Conservation (phyloP, 2,113 vertebrate genomes). For the Grammomys surdaster region DNA sequence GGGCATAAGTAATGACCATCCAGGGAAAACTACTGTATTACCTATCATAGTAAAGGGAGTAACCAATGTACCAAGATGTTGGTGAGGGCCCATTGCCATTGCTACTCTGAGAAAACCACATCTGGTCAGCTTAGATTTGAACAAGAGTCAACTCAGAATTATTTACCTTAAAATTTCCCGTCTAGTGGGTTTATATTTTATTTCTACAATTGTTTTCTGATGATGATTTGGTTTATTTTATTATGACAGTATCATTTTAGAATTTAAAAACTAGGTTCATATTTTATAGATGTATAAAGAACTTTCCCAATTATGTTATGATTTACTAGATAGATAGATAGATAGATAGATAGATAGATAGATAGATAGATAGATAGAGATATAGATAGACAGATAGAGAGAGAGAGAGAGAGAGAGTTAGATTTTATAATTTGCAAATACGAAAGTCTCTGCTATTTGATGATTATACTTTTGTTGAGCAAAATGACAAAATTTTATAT, state of each 20-base stretch:
- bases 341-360: too few species aligned
- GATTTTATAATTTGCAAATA: background rate
- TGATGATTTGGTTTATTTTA: background rate
- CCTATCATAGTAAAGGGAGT: background rate
- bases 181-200: constrained; percentile 38
- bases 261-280: background rate
- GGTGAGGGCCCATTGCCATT: constrained; percentile 40
- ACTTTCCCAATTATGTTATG: background rate
- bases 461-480: background rate
- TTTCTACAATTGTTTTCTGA: background rate
- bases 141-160: constrained; percentile 44
- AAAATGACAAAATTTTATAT: background rate
- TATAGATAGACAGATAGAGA: too few species aligned
- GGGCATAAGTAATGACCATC: background rate
- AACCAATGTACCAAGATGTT: constrained; percentile 19
- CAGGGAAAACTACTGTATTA: constrained; percentile 10
- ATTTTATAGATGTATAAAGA: background rate
- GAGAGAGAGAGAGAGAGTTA: too few species aligned
- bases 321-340: background rate
- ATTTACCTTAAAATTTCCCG: constrained; percentile 31
- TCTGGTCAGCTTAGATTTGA: background rate
- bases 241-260: background rate
- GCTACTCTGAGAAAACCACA: constrained; percentile 21
- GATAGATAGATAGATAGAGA: too few species aligned
- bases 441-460: background rate